Evolutionary conservation across 2,888 invertebrate genomes (phyloP).

Genomic region (Agonopterix arenella): DNA sequence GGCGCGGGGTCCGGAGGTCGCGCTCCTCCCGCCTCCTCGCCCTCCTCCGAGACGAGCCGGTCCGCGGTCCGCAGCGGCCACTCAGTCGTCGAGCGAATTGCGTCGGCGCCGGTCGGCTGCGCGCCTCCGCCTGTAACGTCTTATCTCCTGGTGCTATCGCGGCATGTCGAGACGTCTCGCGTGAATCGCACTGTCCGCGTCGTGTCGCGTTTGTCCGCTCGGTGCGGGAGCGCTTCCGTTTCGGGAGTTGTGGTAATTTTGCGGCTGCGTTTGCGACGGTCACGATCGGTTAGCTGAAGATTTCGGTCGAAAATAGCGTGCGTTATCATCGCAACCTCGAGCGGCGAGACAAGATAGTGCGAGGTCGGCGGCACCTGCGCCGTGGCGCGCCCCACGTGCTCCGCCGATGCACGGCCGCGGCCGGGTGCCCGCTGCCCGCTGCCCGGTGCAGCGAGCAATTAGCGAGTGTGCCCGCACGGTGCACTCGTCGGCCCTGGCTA

Average conservation of each 20-base stretch:
- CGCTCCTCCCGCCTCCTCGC: slow-evolving; percentile 35
- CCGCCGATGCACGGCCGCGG: slow-evolving; percentile 30
- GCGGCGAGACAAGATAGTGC: slow-evolving; percentile 68
- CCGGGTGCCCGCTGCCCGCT: slow-evolving; percentile 41
- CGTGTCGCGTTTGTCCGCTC: slow-evolving; percentile 13
- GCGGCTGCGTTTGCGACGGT: slow-evolving; percentile 62
- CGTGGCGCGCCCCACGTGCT: slow-evolving; percentile 59
- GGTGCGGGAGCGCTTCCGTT: slow-evolving; percentile 34
- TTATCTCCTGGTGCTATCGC: slow-evolving; percentile 22
- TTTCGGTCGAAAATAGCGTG: slow-evolving; percentile 63
- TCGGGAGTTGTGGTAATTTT: slow-evolving; percentile 49
- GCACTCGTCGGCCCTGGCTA: slow-evolving; percentile 12
- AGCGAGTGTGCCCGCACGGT: slow-evolving; percentile 19
- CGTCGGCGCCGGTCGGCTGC: slow-evolving; percentile 57
- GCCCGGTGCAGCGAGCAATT: slow-evolving; percentile 45
- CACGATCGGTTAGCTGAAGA: slow-evolving; percentile 47
- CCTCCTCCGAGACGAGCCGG: slow-evolving; percentile 31
- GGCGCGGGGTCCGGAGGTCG: slow-evolving; percentile 27
- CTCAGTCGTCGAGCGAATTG: slow-evolving; percentile 71
- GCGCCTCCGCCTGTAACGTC: slow-evolving; percentile 15
- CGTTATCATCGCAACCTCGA: slow-evolving; percentile 73
- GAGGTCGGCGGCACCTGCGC: slow-evolving; percentile 71
- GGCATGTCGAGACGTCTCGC: slow-evolving; percentile 22
- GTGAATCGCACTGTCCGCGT: slow-evolving; percentile 27
- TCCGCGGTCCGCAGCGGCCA: slow-evolving; percentile 31